These are phyloP conservation scores for Diarsia mendica DNA, from an alignment of 2,888 invertebrate species.

Conservation along the genomic window DNA sequence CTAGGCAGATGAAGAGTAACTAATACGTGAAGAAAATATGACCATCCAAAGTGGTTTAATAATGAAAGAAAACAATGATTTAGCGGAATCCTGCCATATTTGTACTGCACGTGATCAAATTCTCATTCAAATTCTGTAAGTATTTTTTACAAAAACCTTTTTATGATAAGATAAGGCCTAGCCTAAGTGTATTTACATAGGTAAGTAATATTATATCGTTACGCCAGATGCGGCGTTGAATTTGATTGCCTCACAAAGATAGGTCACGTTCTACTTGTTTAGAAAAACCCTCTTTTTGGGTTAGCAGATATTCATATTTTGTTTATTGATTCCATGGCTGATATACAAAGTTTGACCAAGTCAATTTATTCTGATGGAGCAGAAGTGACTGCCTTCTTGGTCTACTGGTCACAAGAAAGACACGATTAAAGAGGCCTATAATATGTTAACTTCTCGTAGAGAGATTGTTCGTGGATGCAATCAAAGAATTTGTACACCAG, in stretches of 20 bases:
- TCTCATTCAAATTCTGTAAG: not conserved
- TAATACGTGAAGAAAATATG: too few species aligned
- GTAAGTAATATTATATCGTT: constrained; percentile 42
- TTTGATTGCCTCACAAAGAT: constrained; percentile 53
- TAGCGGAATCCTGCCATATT: not conserved
- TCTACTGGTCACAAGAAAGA: too few species aligned
- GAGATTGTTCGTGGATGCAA: too few species aligned
- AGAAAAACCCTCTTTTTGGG: constrained; percentile 11
- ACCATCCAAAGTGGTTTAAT: not conserved
- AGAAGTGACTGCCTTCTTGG: not conserved
- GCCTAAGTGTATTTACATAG: constrained; percentile 44
- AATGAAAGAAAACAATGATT: not conserved
- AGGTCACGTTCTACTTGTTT: constrained; percentile 54
- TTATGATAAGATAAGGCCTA: constrained; percentile 29
- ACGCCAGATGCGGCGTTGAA: constrained; percentile 26
- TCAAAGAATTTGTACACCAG: too few species aligned
- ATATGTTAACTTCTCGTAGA: too few species aligned
- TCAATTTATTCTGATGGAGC: not conserved
- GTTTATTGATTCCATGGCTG: constrained; percentile 3
- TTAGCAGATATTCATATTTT: constrained; percentile 22
- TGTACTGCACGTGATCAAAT: not conserved
- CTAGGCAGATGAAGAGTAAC: too few species aligned
- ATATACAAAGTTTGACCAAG: not conserved
- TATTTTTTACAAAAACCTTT: not conserved
- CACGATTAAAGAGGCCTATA: too few species aligned